These are phyloP conservation scores for Seriola rivoliana DNA, from an alignment of 2,113 vertebrate genomes.

Conservation along the genomic window DNA sequence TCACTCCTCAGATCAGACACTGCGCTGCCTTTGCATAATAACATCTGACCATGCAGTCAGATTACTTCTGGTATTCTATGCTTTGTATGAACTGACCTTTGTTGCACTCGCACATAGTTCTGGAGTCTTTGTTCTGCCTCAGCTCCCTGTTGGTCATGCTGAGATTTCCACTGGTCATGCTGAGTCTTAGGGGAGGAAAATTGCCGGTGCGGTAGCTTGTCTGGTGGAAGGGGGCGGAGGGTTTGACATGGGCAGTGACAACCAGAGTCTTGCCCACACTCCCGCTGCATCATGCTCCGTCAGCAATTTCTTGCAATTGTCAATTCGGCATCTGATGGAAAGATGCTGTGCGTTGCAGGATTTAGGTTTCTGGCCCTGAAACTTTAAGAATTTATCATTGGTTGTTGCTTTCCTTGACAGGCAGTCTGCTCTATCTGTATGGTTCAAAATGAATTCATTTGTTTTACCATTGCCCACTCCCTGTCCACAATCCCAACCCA, in stretches of 20 bases:
- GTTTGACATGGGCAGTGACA: constrained; percentile 50
- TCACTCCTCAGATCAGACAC: constrained; percentile 15
- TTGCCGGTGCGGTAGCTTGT: constrained; percentile 50
- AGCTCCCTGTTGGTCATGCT: constrained; percentile 49
- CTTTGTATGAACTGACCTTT: constrained; percentile 49
- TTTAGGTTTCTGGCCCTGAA: constrained; percentile 15
- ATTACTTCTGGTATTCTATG: constrained; percentile 53
- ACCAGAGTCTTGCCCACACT: constrained; percentile 33
- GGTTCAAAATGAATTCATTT: constrained; percentile 35
- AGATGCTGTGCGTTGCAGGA: constrained; percentile 43
- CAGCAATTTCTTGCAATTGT: constrained; percentile 44
- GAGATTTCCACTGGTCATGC: constrained; percentile 64
- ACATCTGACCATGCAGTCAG: constrained; percentile 39
- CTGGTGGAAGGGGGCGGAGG: constrained; percentile 32
- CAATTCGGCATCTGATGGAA: constrained; percentile 37
- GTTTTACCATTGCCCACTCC: constrained; percentile 31
- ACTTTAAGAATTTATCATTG: constrained; percentile 22
- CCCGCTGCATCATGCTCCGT: constrained; percentile 38
- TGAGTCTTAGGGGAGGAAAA: constrained; percentile 51
- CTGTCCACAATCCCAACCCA: constrained; percentile 49
- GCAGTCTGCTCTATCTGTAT: constrained; percentile 22
- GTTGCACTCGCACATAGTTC: constrained; percentile 42
- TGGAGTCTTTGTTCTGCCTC: constrained; percentile 52
- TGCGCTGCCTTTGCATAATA: constrained; percentile 41
- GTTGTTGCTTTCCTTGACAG: constrained; percentile 13